These are phyloP conservation scores for Eublepharis macularius DNA, from an alignment of 2,113 vertebrate genomes.

Conservation along the genomic window DNA sequence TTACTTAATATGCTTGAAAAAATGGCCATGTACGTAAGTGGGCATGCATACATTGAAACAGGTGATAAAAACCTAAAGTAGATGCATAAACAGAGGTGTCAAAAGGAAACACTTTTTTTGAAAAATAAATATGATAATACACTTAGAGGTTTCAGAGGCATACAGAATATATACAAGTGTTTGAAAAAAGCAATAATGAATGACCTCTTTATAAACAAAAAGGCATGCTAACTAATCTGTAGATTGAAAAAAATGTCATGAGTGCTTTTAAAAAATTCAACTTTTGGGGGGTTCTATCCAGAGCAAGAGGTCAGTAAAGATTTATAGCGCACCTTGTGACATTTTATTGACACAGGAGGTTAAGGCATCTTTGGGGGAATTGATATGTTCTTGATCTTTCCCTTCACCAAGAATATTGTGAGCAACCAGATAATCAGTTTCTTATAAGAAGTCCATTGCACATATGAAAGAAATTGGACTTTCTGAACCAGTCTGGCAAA, in stretches of 20 bases:
- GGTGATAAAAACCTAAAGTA: neutral
- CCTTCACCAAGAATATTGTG: neutral
- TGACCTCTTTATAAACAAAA: too few species aligned
- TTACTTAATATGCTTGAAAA: neutral
- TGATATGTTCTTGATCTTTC: slow-evolving; percentile 11
- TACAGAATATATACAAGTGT: neutral
- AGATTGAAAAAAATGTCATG: too few species aligned
- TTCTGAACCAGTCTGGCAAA: neutral
- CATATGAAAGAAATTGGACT: neutral
- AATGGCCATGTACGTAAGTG: neutral
- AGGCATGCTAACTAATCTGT: too few species aligned
- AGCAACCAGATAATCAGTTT: neutral
- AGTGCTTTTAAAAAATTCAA: too few species aligned
- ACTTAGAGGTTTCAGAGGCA: neutral
- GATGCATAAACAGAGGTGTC: neutral
- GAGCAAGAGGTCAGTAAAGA: slow-evolving; percentile 24
- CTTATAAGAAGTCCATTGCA: accelerated
- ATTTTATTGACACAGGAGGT: too few species aligned
- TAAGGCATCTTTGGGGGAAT: neutral
- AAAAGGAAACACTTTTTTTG: neutral
- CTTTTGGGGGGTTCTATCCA: too few species aligned
- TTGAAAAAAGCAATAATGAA: too few species aligned
- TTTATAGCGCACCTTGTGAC: slow-evolving; percentile 24
- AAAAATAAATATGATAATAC: neutral
- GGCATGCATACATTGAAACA: neutral